Evolutionary conservation across 2,797 vertebrate genomes (phyloP), one percentile per base, ranked within the genome.

Genomic region (Pelochelys cantorii): DNA sequence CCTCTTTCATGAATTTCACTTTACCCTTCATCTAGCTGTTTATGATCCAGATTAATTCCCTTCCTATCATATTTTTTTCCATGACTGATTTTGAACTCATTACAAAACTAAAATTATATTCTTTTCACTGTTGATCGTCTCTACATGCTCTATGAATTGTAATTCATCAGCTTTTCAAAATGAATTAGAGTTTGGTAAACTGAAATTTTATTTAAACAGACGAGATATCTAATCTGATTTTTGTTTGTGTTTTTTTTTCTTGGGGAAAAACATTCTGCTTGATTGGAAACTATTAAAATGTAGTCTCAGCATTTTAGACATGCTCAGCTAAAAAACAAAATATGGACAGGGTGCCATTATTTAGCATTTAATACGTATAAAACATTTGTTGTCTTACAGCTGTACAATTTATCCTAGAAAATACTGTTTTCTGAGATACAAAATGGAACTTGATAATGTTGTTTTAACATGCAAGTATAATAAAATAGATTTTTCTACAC

Each of bases 391-490:
- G 92, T 79, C 80, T 79, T 31, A 84, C 85, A 90, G 1, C 80
- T 78, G 71, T 56, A 85, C 55, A 8, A 2, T 42, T 75, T 59
- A 81, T 92, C 85, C 81, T 90, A 71, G 37, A 23, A 90, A 93
- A 96, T 92, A 89, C 53, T 83, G 12, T 85, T 90, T 84, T 92
- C 92, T 56, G 84, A 56, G 60, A 92, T 90, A 85, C 34, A 89
- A 31, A 93, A 82, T 42, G 56, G 77, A 97, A 93, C 87, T 90
- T 85, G 78, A 81, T 95, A 80, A 84, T 95, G 94, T 96, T 79
- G 90, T 94, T 93, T 95, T 92, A 54, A 94, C 37, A n/a, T 89
- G 81, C 85, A 91, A 87, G 96, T 87, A 62, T 78, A 83, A 91
- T 54, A 13, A 34, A 81, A 14, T 62, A 78, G 1, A 34, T 92